Evolutionary conservation across 1,140 invertebrate genomes (phyloP), one percentile per base, ranked within the genome.

Genomic region (Pachypeltis micranthus): DNA sequence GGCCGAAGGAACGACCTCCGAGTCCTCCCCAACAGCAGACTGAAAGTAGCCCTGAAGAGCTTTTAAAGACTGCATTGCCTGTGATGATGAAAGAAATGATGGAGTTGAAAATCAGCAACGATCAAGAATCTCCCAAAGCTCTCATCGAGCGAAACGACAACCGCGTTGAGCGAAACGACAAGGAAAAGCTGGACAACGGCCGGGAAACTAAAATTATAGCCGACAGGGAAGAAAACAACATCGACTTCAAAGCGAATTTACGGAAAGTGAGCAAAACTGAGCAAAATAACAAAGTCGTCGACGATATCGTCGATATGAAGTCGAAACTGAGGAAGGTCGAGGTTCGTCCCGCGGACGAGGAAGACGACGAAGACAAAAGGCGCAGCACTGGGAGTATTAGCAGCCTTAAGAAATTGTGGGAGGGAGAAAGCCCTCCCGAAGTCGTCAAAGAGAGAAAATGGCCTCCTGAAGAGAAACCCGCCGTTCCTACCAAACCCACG

Each of bases 391-490:
- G 91, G 58, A 93, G 90, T 75, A 94, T 96, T 71, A 92, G 85
- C 72, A 94, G 88, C 72, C 78, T 95, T 66, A 94, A 93, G 72
- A 92, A 91, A 74, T 75, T 95, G 25, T 95, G 92, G 92, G 92
- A 93, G 75, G 83, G 84, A 44, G 76, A 78, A 56, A 85, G 84
- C 72, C 85, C 85, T 0, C 23, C 78, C 71, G 62, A 78, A 74
- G 12, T 72, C 70, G 39, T 77, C 69, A 74, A 74, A 19, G 79
- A 80, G 44, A 78, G 77, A 63, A 76, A 79, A 64, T 83, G 82
- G 81, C 82, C 81, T 59, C 67, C 69, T 47, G 66, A 66, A 21
- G 77, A 79, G 29, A 88, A 88, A 72, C 88, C 88, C 0, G 75
- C 79, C 0, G 84, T 91, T 31, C 84, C 85, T 3, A 79, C 77